Evolutionary conservation across 2,888 invertebrate genomes (phyloP).

Genomic region (Cryptocheilus praepositus): DNA sequence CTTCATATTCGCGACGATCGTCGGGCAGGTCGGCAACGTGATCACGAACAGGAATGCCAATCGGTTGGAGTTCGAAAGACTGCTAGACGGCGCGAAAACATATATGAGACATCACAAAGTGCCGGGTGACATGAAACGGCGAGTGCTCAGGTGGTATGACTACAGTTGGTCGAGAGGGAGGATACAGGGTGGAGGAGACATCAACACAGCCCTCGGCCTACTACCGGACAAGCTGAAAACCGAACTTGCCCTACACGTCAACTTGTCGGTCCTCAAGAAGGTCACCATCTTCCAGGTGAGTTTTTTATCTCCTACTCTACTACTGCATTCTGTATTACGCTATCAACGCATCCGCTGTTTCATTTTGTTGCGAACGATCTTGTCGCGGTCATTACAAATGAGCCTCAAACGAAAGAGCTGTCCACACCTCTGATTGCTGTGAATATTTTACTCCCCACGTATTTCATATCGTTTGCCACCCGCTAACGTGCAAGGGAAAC

Average conservation of each 20-base stretch:
- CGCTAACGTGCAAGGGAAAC: too few relatives aligned
- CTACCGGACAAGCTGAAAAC: constrained; percentile 98
- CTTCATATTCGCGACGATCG: constrained; percentile 98
- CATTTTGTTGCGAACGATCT: too few relatives aligned
- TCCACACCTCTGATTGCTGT: too few relatives aligned
- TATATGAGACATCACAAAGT: constrained; percentile 99
- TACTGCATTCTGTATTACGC: too few relatives aligned
- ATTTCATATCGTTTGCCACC: too few relatives aligned
- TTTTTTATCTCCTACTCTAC: constrained; percentile 4
- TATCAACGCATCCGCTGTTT: too few relatives aligned
- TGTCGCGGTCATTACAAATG: too few relatives aligned
- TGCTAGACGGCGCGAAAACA: constrained; percentile 96
- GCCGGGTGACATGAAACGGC: constrained; percentile 95
- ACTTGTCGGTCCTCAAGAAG: constrained; percentile 95
- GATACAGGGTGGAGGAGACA: constrained; percentile 96
- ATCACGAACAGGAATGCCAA: constrained; percentile 98
- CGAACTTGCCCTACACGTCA: constrained; percentile 96
- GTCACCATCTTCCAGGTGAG: constrained; percentile 87
- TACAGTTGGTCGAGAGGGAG: constrained; percentile 98
- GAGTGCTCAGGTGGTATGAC: constrained; percentile 97
- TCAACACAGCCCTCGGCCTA: constrained; percentile 94
- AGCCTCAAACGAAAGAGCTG: too few relatives aligned
- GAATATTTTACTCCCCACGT: too few relatives aligned
- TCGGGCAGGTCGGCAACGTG: constrained; percentile 98
- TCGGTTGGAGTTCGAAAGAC: constrained; percentile 94